These are phyloP conservation scores for Perodicticus potto DNA, from an alignment of 2,797 vertebrate species.

Conservation along the genomic window DNA sequence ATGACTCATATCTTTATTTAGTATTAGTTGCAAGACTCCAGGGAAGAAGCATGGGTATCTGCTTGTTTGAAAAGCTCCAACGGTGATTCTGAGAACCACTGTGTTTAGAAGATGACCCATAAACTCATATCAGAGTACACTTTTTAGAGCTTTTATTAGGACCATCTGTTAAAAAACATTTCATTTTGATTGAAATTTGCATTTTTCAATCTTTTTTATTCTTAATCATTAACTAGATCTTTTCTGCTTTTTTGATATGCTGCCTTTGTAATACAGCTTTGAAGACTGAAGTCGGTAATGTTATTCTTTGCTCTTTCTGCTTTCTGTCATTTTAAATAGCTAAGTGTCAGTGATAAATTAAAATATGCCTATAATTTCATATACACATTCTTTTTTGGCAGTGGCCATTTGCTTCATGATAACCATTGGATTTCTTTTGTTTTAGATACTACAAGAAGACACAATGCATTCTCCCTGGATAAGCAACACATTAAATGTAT, in stretches of 20 bases:
- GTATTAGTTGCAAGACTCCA: conserved; percentile 50
- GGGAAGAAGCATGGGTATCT: not conserved
- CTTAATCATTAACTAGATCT: conserved; percentile 83
- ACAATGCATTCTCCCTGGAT: conserved; percentile 93
- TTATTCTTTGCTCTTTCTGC: conserved; percentile 80
- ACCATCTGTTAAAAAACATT: not conserved
- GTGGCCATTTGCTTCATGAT: conserved; percentile 18
- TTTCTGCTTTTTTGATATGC: conserved; percentile 88
- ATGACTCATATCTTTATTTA: conserved; percentile 47
- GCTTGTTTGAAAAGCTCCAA: conserved; percentile 28
- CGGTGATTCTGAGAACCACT: not conserved
- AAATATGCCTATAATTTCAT: conserved; percentile 64
- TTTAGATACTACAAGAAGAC: conserved; percentile 95
- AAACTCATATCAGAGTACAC: not conserved
- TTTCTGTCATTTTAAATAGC: conserved; percentile 73
- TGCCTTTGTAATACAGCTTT: conserved; percentile 92
- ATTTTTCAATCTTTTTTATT: conserved; percentile 36
- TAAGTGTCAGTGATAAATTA: conserved; percentile 54
- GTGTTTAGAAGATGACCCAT: conserved; percentile 26
- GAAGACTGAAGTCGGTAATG: conserved; percentile 92
- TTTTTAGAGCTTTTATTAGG: conserved; percentile 28
- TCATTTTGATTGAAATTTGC: conserved; percentile 40
- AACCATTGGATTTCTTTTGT: conserved; percentile 67
- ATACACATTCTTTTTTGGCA: conserved; percentile 59
- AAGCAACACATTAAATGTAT: conserved; percentile 96